Evolutionary conservation across 2,113 vertebrate species (phyloP).

Genomic region (Rana temporaria): DNA sequence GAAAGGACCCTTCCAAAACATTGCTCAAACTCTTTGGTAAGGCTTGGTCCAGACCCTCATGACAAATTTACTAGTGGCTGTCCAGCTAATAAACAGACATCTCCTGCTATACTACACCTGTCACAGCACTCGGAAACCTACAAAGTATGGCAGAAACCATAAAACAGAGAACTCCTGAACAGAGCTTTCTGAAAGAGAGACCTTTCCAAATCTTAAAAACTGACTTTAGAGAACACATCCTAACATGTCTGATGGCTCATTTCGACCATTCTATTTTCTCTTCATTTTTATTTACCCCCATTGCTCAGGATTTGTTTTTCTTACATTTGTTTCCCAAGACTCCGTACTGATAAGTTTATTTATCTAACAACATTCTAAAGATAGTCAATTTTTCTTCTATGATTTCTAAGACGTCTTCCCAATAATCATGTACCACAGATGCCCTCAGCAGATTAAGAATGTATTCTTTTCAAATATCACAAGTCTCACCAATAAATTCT

Average conservation of each 20-base stretch:
- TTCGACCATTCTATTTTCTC: neutral
- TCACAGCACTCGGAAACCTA: no score
- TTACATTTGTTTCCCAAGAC: slow-evolving; percentile 37
- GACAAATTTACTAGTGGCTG: no score
- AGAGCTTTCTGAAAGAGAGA: no score
- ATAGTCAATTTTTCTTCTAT: slow-evolving; percentile 37
- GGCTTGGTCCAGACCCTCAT: no score
- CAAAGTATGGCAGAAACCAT: no score
- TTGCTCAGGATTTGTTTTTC: slow-evolving; percentile 12
- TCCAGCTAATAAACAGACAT: no score
- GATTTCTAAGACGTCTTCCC: slow-evolving; percentile 20
- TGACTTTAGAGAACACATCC: no score
- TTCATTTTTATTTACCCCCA: slow-evolving; percentile 1
- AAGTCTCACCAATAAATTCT: neutral
- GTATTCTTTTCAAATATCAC: neutral
- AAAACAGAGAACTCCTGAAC: no score
- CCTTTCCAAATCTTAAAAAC: no score
- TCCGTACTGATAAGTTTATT: slow-evolving; percentile 37
- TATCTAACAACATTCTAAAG: slow-evolving; percentile 32
- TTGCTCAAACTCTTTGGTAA: no score
- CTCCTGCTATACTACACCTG: no score
- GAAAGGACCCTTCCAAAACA: no score
- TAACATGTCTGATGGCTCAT: neutral
- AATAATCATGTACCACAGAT: slow-evolving; percentile 17
- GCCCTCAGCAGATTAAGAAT: slow-evolving; percentile 33